These are phyloP conservation scores for Dasypolia templi DNA, from an alignment of 2,888 invertebrate genomes.

Conservation along the genomic window DNA sequence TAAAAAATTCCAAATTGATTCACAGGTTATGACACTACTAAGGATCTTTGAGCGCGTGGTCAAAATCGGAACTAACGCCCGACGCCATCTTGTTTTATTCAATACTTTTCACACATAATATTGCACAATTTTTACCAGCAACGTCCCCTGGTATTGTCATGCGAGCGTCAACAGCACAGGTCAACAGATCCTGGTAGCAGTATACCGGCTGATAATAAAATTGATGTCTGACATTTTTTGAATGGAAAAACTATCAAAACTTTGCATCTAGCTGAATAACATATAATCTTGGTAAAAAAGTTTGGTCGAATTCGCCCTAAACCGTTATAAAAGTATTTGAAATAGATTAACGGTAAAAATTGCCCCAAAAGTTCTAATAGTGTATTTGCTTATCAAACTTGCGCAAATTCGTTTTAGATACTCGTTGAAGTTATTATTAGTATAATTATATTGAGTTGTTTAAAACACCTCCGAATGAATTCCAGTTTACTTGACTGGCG, in stretches of 20 bases:
- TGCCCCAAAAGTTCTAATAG: constrained; percentile 23
- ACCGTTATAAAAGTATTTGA: neutral
- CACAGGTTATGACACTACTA: too few species aligned
- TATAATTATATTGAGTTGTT: neutral
- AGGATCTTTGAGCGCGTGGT: neutral
- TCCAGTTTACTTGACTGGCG: neutral
- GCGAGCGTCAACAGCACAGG: neutral
- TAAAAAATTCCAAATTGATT: too few species aligned
- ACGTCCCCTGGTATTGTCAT: neutral
- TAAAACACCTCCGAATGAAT: neutral
- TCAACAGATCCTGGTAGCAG: neutral
- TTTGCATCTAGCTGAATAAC: neutral
- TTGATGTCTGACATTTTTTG: neutral
- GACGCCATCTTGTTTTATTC: neutral
- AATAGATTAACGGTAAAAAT: neutral
- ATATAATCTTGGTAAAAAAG: neutral
- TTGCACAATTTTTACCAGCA: neutral
- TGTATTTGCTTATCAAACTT: neutral
- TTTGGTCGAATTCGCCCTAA: neutral
- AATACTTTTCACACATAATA: neutral
- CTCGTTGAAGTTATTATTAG: neutral
- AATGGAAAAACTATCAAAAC: neutral
- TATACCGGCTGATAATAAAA: neutral
- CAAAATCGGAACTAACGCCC: neutral
- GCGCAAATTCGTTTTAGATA: neutral